Evolutionary conservation across 2,797 vertebrate genomes (phyloP), one percentile per base, ranked within the genome.

Genomic region (Jordanella pulchra): DNA sequence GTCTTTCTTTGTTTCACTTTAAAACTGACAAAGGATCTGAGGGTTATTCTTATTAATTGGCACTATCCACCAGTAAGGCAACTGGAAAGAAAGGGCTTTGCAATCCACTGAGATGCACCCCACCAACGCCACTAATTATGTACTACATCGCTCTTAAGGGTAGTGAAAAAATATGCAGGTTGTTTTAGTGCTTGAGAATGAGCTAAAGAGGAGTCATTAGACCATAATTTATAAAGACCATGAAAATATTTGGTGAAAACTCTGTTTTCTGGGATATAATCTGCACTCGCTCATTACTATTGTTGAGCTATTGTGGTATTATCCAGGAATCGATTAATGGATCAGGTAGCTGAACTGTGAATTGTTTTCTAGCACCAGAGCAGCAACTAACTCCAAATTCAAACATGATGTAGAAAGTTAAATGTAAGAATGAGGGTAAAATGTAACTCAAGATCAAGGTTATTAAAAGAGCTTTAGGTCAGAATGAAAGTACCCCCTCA

Each of bases 31-130:
- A 74, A 47, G 66, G 65, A 74, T 70, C 51, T 84, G 76, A 89
- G 83, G 73, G 79, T 87, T 85, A 84, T 87, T 89, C 72, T 65
- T 73, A 84, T 84, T 94, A 93, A 93, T 93, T 94, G 76, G 85
- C 85, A 71, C 67, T 61, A 74, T 82, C 80, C 44, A 63, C 65
- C 39, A 18, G 44, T 77, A 71, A 25, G 74, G 65, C 35, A 84
- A 87, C 69, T 67, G 80, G 65, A 71, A 84, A 54, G 58, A 80
- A 75, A 73, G 65, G 75, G 56, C 73, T n/a, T 67, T 67, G 70
- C 81, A 80, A 86, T 86, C 78, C 48, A 64, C 83, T 77, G 77
- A 85, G 84, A 91, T 85, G 69, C 77, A 77, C 68, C 84, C 74
- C 69, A 67, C 78, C 69, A 65, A n/a, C 50, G 69, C 73, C 66